Conservation (phyloP, 2,888 invertebrate species). For the Leptothorax acervorum region DNA sequence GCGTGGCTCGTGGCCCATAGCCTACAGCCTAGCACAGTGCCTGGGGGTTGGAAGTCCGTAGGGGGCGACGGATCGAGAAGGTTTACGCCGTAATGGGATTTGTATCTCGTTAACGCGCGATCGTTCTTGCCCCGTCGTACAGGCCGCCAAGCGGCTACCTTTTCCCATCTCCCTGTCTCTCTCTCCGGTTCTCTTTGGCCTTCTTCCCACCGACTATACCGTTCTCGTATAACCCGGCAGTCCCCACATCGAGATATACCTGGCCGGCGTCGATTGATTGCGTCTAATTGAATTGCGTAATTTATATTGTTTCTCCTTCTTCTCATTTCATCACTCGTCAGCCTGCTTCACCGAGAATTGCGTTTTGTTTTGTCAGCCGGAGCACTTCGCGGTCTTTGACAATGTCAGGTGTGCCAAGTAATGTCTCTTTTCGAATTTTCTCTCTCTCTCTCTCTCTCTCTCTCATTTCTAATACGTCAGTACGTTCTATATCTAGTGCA, state of each 20-base stretch:
- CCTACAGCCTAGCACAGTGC: constrained; percentile 76
- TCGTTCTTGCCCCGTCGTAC: constrained; percentile 83
- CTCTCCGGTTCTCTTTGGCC: constrained; percentile 50
- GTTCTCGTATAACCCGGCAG: constrained; percentile 51
- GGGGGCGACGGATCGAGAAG: constrained; percentile 85
- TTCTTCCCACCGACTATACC: constrained; percentile 62
- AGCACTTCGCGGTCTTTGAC: background rate
- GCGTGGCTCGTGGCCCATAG: constrained; percentile 83
- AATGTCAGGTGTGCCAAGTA: background rate
- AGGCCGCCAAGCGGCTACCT: constrained; percentile 76
- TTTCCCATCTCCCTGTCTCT: constrained; percentile 56
- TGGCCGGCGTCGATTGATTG: constrained; percentile 69
- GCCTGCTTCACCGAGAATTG: constrained; percentile 26
- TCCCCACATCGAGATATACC: constrained; percentile 46
- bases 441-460: background rate
- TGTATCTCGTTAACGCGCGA: constrained; percentile 86
- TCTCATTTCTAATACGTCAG: background rate
- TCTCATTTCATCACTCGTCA: constrained; percentile 19
- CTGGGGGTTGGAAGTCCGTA: constrained; percentile 81
- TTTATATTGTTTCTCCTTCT: constrained; percentile 72
- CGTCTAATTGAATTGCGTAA: constrained; percentile 80
- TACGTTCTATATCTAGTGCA: background rate
- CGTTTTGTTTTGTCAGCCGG: background rate
- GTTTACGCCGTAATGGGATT: constrained; percentile 85
- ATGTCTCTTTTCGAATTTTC: background rate